These are phyloP conservation scores for Diarsia mendica DNA, from an alignment of 2,888 invertebrate genomes.

Conservation along the genomic window DNA sequence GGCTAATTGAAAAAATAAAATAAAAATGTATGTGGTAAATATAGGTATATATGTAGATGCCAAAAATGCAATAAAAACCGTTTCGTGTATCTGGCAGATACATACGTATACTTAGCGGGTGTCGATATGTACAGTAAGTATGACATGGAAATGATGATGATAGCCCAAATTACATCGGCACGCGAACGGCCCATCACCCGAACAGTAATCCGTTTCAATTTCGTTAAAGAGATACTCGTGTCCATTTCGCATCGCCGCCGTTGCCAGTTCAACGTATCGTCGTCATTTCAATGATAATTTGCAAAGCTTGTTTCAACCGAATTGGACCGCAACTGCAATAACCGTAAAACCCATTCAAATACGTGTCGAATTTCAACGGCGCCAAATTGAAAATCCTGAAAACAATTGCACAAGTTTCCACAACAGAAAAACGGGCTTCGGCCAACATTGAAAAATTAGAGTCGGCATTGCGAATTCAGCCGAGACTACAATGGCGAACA, in stretches of 20 bases:
- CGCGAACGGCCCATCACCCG: slow-evolving; percentile 81
- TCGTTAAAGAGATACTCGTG: slow-evolving; percentile 75
- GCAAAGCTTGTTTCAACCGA: slow-evolving; percentile 78
- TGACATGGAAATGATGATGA: slow-evolving; percentile 77
- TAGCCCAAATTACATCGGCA: slow-evolving; percentile 75
- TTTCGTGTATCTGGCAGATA: too few relatives aligned
- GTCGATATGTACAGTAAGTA: slow-evolving; percentile 60
- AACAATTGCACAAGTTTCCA: slow-evolving; percentile 78
- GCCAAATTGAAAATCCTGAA: slow-evolving; percentile 76
- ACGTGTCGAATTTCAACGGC: slow-evolving; percentile 74
- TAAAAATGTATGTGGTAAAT: too few relatives aligned
- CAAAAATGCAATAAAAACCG: too few relatives aligned
- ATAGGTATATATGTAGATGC: too few relatives aligned
- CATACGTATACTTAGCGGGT: too few relatives aligned
- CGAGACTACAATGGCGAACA: slow-evolving; percentile 86
- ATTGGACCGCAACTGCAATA: slow-evolving; percentile 80
- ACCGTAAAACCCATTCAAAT: slow-evolving; percentile 75
- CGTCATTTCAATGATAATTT: slow-evolving; percentile 75
- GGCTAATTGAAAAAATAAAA: too few relatives aligned
- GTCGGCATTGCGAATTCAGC: slow-evolving; percentile 82
- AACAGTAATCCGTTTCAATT: slow-evolving; percentile 82
- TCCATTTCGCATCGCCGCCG: slow-evolving; percentile 72
- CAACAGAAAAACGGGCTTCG: slow-evolving; percentile 71
- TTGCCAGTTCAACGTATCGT: slow-evolving; percentile 70
- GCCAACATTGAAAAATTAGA: slow-evolving; percentile 84